Base-by-base conservation (phyloP, 1,140 invertebrate species). In the Lepidostoma basale region DNA sequence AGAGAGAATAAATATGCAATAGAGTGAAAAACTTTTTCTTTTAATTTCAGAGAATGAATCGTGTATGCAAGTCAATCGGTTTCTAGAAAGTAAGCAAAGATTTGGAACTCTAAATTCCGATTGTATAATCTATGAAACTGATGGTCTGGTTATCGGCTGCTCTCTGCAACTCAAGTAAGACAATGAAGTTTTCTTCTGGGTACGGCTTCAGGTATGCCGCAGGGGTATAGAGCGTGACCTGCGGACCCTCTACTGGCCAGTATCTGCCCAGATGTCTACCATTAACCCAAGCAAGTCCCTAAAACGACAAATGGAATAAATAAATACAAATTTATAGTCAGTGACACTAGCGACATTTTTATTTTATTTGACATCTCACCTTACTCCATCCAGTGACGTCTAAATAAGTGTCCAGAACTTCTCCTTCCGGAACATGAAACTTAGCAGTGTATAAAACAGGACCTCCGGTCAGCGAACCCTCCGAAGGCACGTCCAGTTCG, bases 141-240 rank as follows among this genome's bases (percentile, higher is more conserved):
- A 64, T 40, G 16, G 26, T n/a, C 30, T 10, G 3, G 14, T 72
- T 56, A 0, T 39, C 33, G 0, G 78, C 73, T 0, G 60, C 49
- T 1, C 22, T 71, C 60, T 80, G 73, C 36, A 83, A 40, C 74
- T 83, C 82, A 25, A 83, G 58, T 4, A 83, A 65, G 40, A 77
- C 74, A 3, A 83, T 54, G 0, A 64, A 65, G 65, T 83, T 83
- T 10, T 69, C 9, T n/a, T 67, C 73, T 23, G 80, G 80, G 8
- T 74, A 74, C 25, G 70, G 30, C 4, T 74, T 74, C 1, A 83
- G 75, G 77, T 80, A 83, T 0, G 78, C 77, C 10, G 77, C 80
- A 0, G 92, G 92, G 8, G 92, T 82, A 73, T 92, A 94, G 1
- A 94, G 75, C 0, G 91, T 93, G 1, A 89, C 77, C 79, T 94